Conservation (phyloP, 2,888 invertebrate genomes). For the Cephus rjabovi region DNA sequence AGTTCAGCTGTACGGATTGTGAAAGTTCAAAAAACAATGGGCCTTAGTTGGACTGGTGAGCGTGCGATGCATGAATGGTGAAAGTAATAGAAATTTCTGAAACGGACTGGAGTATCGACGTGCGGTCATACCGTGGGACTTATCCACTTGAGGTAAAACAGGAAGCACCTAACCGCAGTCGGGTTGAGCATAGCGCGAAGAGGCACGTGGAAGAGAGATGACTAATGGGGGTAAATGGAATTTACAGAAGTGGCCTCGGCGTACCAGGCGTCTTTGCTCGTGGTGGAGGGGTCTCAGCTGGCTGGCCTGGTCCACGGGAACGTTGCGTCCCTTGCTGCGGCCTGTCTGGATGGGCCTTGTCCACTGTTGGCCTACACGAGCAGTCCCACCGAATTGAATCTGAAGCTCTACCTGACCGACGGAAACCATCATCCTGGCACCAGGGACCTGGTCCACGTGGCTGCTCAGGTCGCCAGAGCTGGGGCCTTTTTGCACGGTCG, state of each 20-base stretch:
- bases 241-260: slow-evolving; percentile 77
- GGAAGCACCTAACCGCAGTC: slow-evolving; percentile 5
- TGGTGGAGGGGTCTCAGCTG: slow-evolving; percentile 81
- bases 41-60: no score
- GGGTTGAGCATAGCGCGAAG: slow-evolving; percentile 5
- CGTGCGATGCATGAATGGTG: no score
- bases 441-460: slow-evolving; percentile 86
- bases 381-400: slow-evolving; percentile 60
- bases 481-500: slow-evolving; percentile 90
- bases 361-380: slow-evolving; percentile 81
- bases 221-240: neutral
- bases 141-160: slow-evolving; percentile 20
- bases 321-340: slow-evolving; percentile 78
- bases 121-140: neutral
- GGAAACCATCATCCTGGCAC: slow-evolving; percentile 70
- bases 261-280: slow-evolving; percentile 77
- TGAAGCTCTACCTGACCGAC: slow-evolving; percentile 64
- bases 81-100: no score
- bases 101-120: no score
- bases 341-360: slow-evolving; percentile 72
- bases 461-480: slow-evolving; percentile 87
- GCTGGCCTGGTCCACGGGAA: slow-evolving; percentile 79
- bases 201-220: neutral
- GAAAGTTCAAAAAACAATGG: no score
- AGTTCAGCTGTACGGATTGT: no score